These are phyloP conservation scores for Cotesia glomerata DNA, from an alignment of 1,140 invertebrate species.

Conservation along the genomic window DNA sequence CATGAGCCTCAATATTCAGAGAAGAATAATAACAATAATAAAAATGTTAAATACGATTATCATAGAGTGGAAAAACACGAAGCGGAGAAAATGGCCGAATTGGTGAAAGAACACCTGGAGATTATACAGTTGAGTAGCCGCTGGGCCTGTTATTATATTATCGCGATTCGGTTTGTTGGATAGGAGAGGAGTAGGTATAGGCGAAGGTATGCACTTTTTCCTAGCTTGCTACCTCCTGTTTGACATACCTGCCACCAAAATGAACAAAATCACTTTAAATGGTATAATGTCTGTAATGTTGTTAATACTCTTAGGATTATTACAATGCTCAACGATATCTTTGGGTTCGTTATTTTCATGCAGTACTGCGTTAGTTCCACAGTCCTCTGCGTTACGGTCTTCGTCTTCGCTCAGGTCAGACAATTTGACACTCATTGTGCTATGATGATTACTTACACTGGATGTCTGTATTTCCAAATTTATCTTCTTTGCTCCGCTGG, in stretches of 20 bases:
- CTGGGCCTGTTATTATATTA: not conserved
- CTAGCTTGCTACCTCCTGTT: too few relatives aligned
- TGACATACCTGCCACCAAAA: too few relatives aligned
- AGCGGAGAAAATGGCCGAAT: not conserved
- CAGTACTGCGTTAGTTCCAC: conserved; percentile 21
- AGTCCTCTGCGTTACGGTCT: conserved; percentile 15
- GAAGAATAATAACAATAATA: too few relatives aligned
- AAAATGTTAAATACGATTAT: not conserved
- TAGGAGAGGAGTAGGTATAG: not conserved
- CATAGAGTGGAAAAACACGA: not conserved
- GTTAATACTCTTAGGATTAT: conserved; percentile 9
- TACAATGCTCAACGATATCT: conserved; percentile 20
- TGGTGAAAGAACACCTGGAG: conserved; percentile 18
- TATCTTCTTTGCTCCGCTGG: conserved; percentile 15
- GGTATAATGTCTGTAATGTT: not conserved
- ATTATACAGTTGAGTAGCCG: conserved; percentile 17
- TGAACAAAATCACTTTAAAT: not conserved
- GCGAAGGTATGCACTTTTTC: too few relatives aligned
- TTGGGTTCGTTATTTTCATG: conserved; percentile 17
- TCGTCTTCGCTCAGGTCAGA: conserved; percentile 16
- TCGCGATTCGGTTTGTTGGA: too few relatives aligned
- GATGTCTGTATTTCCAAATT: conserved; percentile 17
- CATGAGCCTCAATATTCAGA: not conserved
- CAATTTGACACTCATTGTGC: conserved; percentile 9
- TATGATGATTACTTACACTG: conserved; percentile 22